Evolutionary conservation across 2,113 vertebrate species (phyloP), one percentile per base, ranked within the genome.

Genomic region (Hippolais icterina): DNA sequence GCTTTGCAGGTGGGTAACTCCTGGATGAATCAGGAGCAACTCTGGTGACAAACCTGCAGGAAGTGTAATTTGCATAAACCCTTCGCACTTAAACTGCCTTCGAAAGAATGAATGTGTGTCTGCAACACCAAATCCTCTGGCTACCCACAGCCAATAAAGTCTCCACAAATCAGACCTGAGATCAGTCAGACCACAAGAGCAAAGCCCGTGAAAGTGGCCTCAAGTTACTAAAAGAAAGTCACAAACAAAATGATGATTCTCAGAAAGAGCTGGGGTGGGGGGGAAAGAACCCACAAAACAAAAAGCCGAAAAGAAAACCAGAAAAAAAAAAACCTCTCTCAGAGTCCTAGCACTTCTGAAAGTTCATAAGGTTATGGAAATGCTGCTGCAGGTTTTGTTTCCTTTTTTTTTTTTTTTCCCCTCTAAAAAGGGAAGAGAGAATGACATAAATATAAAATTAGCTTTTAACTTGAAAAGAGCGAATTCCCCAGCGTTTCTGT

Each of bases 401-500:
- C 5, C 39, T 29, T 12, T 14, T 15, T 44, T n/a, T 6, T 35
- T 56, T 44, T n/a, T 6, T 37, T 37, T 3, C 1, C 12, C 2
- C 16, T 44, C 18, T 33, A 10, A 44, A 69, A 84, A 28, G 7
- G 8, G 44, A 44, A 56, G 39, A 71, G 10, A 33, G 6, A 11
- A 31, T 29, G 20, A 21, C 50, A 28, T 11, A 61, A 44, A 41
- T 33, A 12, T 4, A 44, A 83, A 46, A 35, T 9, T 13, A 42
- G 9, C 28, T 61, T 89, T 77, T 25, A 70, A 20, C 6, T 10
- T 17, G 41, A 13, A 14, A 28, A 41, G 28, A 5, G 0, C 11
- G 2, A 6, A 13, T 14, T 22, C 3, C 0, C 8, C 11, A 0
- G 10, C 1, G 0, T 0, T 1, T 0, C 0, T 1, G 15, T 0